A percentile compares a stretch with the other conserved stretches of the same genome.
phyloP scores from a whole-genome alignment of 1,140 invertebrate species.

The Trichonephila clavipes region DNA sequence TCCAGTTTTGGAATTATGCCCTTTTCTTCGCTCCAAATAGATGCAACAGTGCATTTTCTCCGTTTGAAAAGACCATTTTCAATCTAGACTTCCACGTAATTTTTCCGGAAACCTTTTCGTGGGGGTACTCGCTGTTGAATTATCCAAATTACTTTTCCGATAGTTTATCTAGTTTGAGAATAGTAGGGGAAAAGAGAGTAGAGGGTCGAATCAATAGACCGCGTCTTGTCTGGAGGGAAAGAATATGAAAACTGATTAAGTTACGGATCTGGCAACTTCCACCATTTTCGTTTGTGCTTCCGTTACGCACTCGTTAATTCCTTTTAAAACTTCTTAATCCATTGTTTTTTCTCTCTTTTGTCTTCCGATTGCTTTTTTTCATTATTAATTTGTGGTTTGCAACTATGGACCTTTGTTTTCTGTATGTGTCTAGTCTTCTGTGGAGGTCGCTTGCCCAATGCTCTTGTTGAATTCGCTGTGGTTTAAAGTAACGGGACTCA shows the following conservation, averaged over 20 bases:
- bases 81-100: neutral
- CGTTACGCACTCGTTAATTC: conserved; percentile 29
- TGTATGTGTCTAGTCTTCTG: neutral
- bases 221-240: conserved; percentile 1
- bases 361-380: neutral
- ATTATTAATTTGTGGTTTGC: conserved; percentile 14
- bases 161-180: conserved; percentile 63
- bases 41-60: conserved; percentile 3
- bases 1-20: neutral
- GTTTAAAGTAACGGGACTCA: neutral
- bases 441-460: neutral
- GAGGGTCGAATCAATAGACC: conserved; percentile 6
- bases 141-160: conserved; percentile 66
- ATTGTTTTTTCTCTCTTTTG: neutral
- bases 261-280: conserved; percentile 1
- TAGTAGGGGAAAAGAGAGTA: neutral
- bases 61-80: neutral
- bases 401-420: neutral
- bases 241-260: conserved; percentile 31
- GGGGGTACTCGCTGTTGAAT: conserved; percentile 15
- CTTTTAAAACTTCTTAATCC: neutral
- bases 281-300: neutral
- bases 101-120: conserved; percentile 30
- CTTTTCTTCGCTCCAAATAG: neutral
- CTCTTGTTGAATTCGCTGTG: neutral